These are phyloP conservation scores for Heterohyrax brucei DNA, from an alignment of 2,797 vertebrate genomes.

Conservation along the genomic window DNA sequence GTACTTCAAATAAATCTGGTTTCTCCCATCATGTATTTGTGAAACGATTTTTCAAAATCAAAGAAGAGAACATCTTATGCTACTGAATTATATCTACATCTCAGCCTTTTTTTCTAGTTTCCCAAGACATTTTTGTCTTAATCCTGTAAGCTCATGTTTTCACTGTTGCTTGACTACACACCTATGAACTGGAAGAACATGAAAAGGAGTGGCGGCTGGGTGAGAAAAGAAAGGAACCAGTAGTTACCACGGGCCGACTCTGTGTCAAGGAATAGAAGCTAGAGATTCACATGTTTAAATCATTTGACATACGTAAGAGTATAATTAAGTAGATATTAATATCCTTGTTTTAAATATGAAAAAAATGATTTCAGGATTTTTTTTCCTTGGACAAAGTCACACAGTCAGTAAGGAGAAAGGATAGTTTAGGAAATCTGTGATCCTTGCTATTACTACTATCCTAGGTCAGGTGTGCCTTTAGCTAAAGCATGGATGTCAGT, in stretches of 20 bases:
- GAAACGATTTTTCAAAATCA: constrained; percentile 75
- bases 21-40: constrained; percentile 51
- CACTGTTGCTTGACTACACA: neutral
- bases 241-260: no score
- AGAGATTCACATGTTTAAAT: neutral
- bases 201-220: neutral
- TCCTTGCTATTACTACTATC: neutral
- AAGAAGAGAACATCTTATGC: constrained; percentile 65
- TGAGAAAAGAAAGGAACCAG: no score
- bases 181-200: neutral
- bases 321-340: neutral
- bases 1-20: constrained; percentile 56
- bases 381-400: neutral
- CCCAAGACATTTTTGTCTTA: neutral
- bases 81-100: constrained; percentile 60
- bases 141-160: constrained; percentile 33
- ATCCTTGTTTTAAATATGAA: neutral
- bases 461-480: neutral
- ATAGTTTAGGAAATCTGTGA: neutral
- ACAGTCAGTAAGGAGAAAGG: neutral
- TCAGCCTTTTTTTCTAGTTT: constrained; percentile 22
- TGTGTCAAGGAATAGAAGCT: neutral
- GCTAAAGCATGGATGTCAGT: neutral
- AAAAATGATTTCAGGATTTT: neutral
- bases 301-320: neutral